These are phyloP conservation scores for Pseudochirops corinnae DNA, from an alignment of 2,797 vertebrate species.

Conservation along the genomic window DNA sequence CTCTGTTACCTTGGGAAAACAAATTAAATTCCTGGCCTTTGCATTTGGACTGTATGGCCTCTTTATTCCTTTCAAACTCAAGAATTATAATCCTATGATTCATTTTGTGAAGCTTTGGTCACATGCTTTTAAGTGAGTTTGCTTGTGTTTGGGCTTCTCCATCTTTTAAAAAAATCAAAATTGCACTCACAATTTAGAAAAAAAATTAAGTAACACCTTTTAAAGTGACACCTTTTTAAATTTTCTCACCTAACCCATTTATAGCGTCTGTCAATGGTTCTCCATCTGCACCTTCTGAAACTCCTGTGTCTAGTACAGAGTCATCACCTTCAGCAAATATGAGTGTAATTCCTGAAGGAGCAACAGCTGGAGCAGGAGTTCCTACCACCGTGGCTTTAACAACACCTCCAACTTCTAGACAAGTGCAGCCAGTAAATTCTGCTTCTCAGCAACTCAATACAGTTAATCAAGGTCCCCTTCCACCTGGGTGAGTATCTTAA, in stretches of 20 bases:
- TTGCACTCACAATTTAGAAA: slow-evolving; percentile 58
- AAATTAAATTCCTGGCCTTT: neutral
- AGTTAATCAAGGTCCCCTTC: slow-evolving; percentile 91
- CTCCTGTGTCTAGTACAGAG: slow-evolving; percentile 82
- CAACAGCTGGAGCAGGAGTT: slow-evolving; percentile 77
- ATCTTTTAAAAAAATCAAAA: slow-evolving; percentile 48
- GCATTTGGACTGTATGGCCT: neutral
- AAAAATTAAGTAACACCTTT: slow-evolving; percentile 38
- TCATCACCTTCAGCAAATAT: slow-evolving; percentile 76
- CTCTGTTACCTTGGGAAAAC: neutral
- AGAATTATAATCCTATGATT: neutral
- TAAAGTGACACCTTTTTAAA: neutral
- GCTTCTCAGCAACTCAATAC: slow-evolving; percentile 79
- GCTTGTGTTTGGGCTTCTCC: neutral
- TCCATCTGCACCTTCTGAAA: slow-evolving; percentile 82
- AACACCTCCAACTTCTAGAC: slow-evolving; percentile 80
- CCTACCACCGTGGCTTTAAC: slow-evolving; percentile 78
- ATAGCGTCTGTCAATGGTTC: slow-evolving; percentile 84
- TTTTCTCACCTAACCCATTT: slow-evolving; percentile 55
- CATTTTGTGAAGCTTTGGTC: neutral
- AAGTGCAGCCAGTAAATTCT: slow-evolving; percentile 85
- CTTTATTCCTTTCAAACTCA: neutral
- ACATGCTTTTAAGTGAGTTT: slow-evolving; percentile 34
- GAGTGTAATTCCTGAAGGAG: slow-evolving; percentile 80
- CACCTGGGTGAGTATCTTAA: slow-evolving; percentile 90